Evolutionary conservation across 2,888 invertebrate species (phyloP), one percentile per base, ranked within the genome.

Genomic region (Endotricha flammealis): DNA sequence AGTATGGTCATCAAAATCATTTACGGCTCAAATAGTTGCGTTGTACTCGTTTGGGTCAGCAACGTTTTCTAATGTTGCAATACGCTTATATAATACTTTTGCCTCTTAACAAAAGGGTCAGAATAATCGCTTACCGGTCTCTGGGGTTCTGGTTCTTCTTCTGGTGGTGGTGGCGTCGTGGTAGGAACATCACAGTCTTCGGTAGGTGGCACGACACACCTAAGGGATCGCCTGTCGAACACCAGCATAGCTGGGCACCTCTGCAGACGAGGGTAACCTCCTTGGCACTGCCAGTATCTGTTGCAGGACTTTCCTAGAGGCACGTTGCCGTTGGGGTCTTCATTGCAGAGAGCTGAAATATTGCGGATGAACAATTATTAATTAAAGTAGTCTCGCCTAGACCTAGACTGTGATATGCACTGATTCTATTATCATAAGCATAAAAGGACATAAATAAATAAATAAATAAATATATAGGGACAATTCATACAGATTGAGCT

Each of bases 201-300:
- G 20, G 95, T 96, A 4, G 96, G 96, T 0, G 95, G 95, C 4
- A 95, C 94, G 16, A 95, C 94, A 69, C 96, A 96, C 49, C 95
- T 88, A 51, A 95, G 75, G 0, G 95, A 94, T 48, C 93, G 89
- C 52, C 91, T 89, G 81, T 96, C 95, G 81, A 95, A 96, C 6
- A 96, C 96, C 63, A 96, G 78, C 93, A 95, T 95, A 22, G 96
- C 95, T 0, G 95, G 95, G 68, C 96, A 96, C 32, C 96, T 88
- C 69, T 96, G 96, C 4, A 96, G 90, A 38, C 96, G 92, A 4
- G 96, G 96, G 77, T 96, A 96, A 0, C 96, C 96, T 3, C 96
- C 96, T 69, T 96, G 95, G 68, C 96, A 96, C 67, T 95, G 95
- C 96, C 96, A 96, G 83, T 96, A 96, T 8, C 96, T 89, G 86